Evolutionary conservation across 2,113 vertebrate species (phyloP), one percentile per base, ranked within the genome.

Genomic region (Lophochroa leadbeateri): DNA sequence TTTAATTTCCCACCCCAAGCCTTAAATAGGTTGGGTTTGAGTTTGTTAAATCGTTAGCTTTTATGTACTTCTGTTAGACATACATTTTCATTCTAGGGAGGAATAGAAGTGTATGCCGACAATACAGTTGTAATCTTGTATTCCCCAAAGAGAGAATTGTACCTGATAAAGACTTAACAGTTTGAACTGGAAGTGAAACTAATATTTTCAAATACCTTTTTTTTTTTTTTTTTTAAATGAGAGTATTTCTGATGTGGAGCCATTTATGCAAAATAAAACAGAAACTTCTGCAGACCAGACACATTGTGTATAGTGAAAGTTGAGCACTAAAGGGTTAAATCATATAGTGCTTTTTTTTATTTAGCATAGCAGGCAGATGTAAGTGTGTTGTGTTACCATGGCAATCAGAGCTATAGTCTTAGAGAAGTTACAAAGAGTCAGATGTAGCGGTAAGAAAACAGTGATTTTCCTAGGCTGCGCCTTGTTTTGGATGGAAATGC

Each of bases 331-430:
- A 93, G 98, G 93, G 97, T 98, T 98, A 98, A 98, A 90, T 50
- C 92, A 47, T 94, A 91, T 82, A 90, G 92, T 11, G 16, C 81
- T 71, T 57, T 96, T 96, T 58, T 96, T 94, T 85, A 70, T 95
- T 95, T 94, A 86, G 94, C 87, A 63, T 91, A 95, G 93, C 97
- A 90, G 92, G 97, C 98, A 98, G 98, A 97, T 97, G 98, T 97
- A 67, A 96, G 97, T 97, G 97, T 98, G 98, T 98, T 98, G 96
- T 98, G 98, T 98, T 98, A 21, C 98, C 97, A 98, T 98, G 97
- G 98, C 31, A 93, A 98, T 88, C 70, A 6, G 95, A 95, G 69
- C 97, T 94, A 71, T 95, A 97, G 96, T 95, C 95, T 97, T 97
- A 83, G 96, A 97, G 98, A 97, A 98, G 97, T 98, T 98, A 86